Evolutionary conservation across 2,797 vertebrate genomes (phyloP).

Genomic region (Lacerta bilineata): DNA sequence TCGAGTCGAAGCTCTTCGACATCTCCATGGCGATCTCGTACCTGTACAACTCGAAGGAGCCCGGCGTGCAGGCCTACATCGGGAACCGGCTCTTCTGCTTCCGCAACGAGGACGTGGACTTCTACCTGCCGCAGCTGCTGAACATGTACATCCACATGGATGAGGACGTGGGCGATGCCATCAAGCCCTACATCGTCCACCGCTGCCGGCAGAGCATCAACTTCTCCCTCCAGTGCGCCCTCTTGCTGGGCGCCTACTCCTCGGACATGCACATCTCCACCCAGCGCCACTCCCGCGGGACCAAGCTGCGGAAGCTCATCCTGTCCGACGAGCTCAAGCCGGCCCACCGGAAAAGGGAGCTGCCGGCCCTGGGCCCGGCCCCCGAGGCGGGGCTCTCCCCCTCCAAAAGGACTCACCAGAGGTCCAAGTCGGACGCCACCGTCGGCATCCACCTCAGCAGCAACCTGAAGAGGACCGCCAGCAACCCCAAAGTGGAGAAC

Average conservation of each 20-base stretch:
- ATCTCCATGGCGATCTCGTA: slow-evolving; percentile 99
- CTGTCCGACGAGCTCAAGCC: slow-evolving; percentile 96
- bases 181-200: slow-evolving; percentile 97
- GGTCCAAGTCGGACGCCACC: slow-evolving; percentile 96
- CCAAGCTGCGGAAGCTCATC: slow-evolving; percentile 94
- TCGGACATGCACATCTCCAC: slow-evolving; percentile 99
- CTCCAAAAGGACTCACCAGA: slow-evolving; percentile 95
- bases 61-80: slow-evolving; percentile 97
- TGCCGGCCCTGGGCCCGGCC: slow-evolving; percentile 71
- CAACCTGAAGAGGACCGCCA: slow-evolving; percentile 95
- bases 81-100: slow-evolving; percentile 97
- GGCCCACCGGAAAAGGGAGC: slow-evolving; percentile 80
- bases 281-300: slow-evolving; percentile 93
- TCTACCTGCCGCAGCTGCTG: slow-evolving; percentile 95
- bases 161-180: slow-evolving; percentile 96
- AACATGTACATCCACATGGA: slow-evolving; percentile 99
- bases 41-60: slow-evolving; percentile 97
- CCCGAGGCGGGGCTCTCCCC: slow-evolving; percentile 88
- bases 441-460: slow-evolving; percentile 93
- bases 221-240: slow-evolving; percentile 94
- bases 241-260: slow-evolving; percentile 93
- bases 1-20: slow-evolving; percentile 97
- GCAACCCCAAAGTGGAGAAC: slow-evolving; percentile 96
- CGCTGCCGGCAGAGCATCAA: slow-evolving; percentile 95
- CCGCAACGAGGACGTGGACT: slow-evolving; percentile 91